Percentiles rank a stretch among this genome's conserved stretches.
These are phyloP conservation scores for Centroberyx gerrardi DNA, from an alignment of 2,797 vertebrate species.

Conservation along the genomic window DNA sequence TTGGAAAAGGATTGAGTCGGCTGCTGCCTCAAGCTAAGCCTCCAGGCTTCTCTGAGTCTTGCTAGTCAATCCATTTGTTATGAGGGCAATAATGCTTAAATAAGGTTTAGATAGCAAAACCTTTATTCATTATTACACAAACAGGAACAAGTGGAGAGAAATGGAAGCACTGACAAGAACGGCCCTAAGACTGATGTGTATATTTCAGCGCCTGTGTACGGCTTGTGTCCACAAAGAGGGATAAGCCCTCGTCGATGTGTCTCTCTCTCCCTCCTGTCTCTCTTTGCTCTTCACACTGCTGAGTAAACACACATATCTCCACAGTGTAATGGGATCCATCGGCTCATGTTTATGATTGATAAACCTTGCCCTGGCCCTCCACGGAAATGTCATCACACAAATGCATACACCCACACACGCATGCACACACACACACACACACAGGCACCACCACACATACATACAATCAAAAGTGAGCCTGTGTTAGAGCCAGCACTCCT, in stretches of 20 bases:
- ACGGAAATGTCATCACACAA: constrained; percentile 66
- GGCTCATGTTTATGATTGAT: constrained; percentile 78
- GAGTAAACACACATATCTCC: constrained; percentile 85
- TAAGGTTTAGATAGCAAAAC: constrained; percentile 44
- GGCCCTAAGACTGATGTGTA: constrained; percentile 17
- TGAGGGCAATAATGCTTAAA: constrained; percentile 44
- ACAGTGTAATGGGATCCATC: constrained; percentile 74
- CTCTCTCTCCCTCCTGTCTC: constrained; percentile 42
- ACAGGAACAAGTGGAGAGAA: constrained; percentile 8
- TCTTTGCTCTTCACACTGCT: constrained; percentile 83
- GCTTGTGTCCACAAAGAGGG: constrained; percentile 39
- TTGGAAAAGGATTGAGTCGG: constrained; percentile 66
- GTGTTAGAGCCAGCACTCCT: constrained; percentile 1
- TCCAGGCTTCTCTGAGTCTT: constrained; percentile 53
- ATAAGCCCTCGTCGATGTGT: constrained; percentile 55
- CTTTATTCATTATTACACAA: constrained; percentile 35
- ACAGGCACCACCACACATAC: constrained; percentile 20
- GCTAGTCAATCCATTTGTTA: constrained; percentile 51
- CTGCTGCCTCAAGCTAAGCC: constrained; percentile 69
- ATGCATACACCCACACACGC: neutral
- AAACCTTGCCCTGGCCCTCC: constrained; percentile 73
- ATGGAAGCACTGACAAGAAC: constrained; percentile 21
- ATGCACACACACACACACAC: neutral
- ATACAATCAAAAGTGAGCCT: constrained; percentile 37
- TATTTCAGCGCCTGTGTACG: constrained; percentile 28